Conservation (phyloP, 2,888 invertebrate genomes). For the Eupithecia dodoneata region DNA sequence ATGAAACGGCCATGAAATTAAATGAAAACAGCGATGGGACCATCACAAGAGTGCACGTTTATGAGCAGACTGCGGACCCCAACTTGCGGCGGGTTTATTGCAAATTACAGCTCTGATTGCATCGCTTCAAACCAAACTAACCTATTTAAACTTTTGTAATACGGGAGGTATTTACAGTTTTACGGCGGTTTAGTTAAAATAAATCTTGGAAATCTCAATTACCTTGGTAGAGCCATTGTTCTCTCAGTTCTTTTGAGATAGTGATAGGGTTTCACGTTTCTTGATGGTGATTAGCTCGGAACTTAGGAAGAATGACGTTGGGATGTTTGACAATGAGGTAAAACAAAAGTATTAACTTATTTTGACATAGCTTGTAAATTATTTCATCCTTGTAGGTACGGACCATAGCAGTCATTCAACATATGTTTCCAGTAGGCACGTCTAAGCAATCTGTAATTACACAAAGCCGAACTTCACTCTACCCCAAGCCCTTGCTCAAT, state of each 20-base stretch:
- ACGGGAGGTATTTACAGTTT: constrained; percentile 11
- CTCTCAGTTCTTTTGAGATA: background rate
- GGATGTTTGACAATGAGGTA: background rate
- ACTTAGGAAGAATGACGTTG: background rate
- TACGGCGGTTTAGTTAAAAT: constrained; percentile 10
- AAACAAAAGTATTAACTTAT: background rate
- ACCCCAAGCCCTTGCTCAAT: constrained; percentile 47
- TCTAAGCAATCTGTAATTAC: constrained; percentile 5
- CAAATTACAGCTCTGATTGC: constrained; percentile 73
- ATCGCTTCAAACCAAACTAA: constrained; percentile 53
- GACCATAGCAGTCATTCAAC: background rate
- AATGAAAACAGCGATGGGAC: constrained; percentile 13
- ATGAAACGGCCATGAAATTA: constrained; percentile 7
- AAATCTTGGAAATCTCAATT: constrained; percentile 2
- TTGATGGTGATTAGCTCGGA: background rate
- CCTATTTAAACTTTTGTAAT: constrained; percentile 17
- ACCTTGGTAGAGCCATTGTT: background rate
- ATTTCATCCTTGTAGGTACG: background rate
- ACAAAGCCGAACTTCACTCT: constrained; percentile 5
- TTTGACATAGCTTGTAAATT: background rate
- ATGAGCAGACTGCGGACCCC: constrained; percentile 31
- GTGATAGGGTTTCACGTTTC: constrained; percentile 4
- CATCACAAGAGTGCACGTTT: constrained; percentile 9
- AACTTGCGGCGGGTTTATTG: constrained; percentile 53
- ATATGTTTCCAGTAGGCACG: background rate